Conservation (phyloP, 2,113 vertebrate genomes). For the Oreochromis tanganicae region DNA sequence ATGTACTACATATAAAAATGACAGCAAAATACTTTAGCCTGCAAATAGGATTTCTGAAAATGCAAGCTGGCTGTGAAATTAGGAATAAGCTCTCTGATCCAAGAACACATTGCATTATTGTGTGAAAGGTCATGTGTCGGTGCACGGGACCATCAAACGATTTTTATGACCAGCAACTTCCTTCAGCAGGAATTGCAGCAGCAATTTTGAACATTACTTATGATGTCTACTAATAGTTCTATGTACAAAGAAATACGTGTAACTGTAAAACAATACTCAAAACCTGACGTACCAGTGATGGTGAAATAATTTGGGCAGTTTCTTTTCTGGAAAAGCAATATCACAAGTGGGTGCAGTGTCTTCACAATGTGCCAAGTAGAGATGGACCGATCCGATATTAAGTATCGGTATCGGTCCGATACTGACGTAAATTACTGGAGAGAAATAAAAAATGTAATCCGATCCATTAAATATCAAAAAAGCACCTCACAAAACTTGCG, state of each 20-base stretch:
- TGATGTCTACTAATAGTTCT: background rate
- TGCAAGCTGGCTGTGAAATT: constrained; percentile 45
- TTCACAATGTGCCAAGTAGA: background rate
- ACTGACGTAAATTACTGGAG: too few species aligned
- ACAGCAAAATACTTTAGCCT: constrained; percentile 34
- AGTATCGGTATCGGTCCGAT: too few species aligned
- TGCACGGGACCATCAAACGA: background rate
- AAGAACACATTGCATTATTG: constrained; percentile 9
- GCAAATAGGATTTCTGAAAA: constrained; percentile 25
- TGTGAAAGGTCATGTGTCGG: constrained; percentile 37
- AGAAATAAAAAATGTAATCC: too few species aligned
- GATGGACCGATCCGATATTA: too few species aligned
- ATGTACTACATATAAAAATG: constrained; percentile 47
- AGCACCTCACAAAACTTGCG: too few species aligned
- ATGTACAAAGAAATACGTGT: background rate
- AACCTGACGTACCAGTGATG: background rate
- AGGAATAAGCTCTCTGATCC: constrained; percentile 51
- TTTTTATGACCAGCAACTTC: background rate
- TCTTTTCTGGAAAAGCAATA: background rate
- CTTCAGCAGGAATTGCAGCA: background rate
- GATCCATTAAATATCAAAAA: too few species aligned
- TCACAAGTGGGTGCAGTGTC: background rate
- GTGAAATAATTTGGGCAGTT: background rate
- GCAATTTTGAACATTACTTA: background rate
- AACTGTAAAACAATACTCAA: background rate